These are phyloP conservation scores for Sitodiplosis mosellana DNA, from an alignment of 1,140 invertebrate species.

Conservation along the genomic window DNA sequence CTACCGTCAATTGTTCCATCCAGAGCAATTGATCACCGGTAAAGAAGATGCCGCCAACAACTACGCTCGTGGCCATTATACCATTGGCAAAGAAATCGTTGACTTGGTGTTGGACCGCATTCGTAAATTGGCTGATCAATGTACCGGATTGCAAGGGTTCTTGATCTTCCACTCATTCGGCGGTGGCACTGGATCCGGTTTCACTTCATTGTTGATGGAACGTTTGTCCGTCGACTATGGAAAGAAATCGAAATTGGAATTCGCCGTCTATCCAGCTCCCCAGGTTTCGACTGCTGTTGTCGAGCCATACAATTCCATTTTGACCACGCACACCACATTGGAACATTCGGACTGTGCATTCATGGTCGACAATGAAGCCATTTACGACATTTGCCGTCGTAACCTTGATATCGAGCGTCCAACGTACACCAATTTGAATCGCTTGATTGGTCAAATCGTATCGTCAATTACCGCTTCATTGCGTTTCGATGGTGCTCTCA, in stretches of 20 bases:
- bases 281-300: slow-evolving; percentile 80
- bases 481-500: slow-evolving; percentile 74
- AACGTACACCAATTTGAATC: slow-evolving; percentile 60
- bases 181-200: slow-evolving; percentile 75
- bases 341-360: slow-evolving; percentile 77
- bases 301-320: slow-evolving; percentile 75
- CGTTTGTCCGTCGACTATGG: slow-evolving; percentile 74
- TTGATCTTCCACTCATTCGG: slow-evolving; percentile 81
- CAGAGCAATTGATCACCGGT: slow-evolving; percentile 67
- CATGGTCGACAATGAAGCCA: slow-evolving; percentile 77
- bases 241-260: slow-evolving; percentile 78
- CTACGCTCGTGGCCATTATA: slow-evolving; percentile 79
- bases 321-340: slow-evolving; percentile 61
- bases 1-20: slow-evolving; percentile 70
- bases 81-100: slow-evolving; percentile 76
- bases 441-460: slow-evolving; percentile 69
- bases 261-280: slow-evolving; percentile 77
- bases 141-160: slow-evolving; percentile 72
- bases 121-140: slow-evolving; percentile 68
- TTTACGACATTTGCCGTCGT: slow-evolving; percentile 78
- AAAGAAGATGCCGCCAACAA: slow-evolving; percentile 84
- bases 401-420: slow-evolving; percentile 76
- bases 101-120: slow-evolving; percentile 61
- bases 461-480: slow-evolving; percentile 77
- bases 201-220: slow-evolving; percentile 76